Base-by-base conservation (phyloP, 2,888 invertebrate genomes). In the Aquatica leii region DNA sequence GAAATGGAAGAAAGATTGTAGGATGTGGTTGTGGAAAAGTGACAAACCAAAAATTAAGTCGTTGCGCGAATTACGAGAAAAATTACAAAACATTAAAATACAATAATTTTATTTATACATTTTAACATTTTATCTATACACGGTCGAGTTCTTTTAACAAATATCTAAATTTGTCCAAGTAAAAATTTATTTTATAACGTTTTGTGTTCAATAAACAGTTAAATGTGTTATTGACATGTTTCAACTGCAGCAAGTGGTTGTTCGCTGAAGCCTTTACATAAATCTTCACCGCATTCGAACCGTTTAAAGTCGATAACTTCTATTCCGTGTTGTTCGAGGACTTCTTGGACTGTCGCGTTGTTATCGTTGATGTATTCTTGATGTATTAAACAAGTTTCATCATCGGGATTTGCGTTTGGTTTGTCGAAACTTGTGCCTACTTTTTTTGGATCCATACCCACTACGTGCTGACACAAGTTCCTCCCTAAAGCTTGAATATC, bases 391-490 rank as follows among this genome's bases (percentile, higher is more conserved):
- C 89, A 88, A 0, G 85, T 86, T 83, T 96, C 96, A 48, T 94
- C 90, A 72, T 94, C 92, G 49, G 86, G 78, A 71, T 89, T 86
- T 67, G 84, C 82, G 0, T 83, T 79, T 5, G 90, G 90, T 70
- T 87, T 81, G 75, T 93, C 92, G 3, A 74, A 73, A 51, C 79
- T 81, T 43, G 70, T 69, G 0, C 94, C 95, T 64, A 95, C 86
- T 82, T 89, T 91, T 35, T 76, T 79, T 0, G 95, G 95, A 73
- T 91, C 91, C 87, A 94, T 90, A 24, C 95, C 96, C 17, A 98
- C 94, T 73, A 98, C 89, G 77, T 98, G 98, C 78, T 97, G 97
- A 77, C 96, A 95, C 5, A 98, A 80, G 74, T 93, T 90, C 71
- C 87, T 87, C 14, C 91, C 91, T 8, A 92, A 75, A 49, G 82